Conservation (phyloP, 2,113 vertebrate species). For the Dasyornis broadbenti region DNA sequence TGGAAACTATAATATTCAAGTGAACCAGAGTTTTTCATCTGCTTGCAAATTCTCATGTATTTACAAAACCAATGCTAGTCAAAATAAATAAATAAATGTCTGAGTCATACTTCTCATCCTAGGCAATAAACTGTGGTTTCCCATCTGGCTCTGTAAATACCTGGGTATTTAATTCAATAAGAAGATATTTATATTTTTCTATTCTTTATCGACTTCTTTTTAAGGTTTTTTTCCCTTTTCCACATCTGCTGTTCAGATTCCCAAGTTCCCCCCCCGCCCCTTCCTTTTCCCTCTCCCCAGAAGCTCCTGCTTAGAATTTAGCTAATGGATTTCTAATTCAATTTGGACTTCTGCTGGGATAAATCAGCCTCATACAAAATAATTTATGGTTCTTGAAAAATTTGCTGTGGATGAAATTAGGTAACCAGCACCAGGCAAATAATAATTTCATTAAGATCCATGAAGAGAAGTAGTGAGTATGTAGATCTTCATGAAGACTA, state of each 20-base stretch:
- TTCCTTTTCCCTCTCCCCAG: not conserved
- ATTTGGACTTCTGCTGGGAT: constrained; percentile 56
- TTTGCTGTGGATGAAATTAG: constrained; percentile 42
- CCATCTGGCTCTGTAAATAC: constrained; percentile 2
- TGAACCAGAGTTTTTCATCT: not conserved
- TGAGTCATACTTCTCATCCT: not conserved
- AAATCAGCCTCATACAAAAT: constrained; percentile 58
- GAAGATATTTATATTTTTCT: constrained; percentile 29
- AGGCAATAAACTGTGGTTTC: not conserved
- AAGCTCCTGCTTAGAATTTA: constrained; percentile 37
- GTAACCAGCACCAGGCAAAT: constrained; percentile 17
- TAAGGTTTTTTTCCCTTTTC: not conserved
- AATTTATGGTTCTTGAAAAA: constrained; percentile 61
- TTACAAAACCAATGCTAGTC: constrained; percentile 4
- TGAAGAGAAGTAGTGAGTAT: not conserved
- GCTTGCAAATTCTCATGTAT: not conserved
- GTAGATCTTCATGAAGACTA: not conserved
- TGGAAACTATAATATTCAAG: not conserved
- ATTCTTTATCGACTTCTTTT: not conserved
- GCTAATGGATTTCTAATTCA: constrained; percentile 67
- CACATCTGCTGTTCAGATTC: constrained; percentile 1
- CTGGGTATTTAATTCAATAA: constrained; percentile 25
- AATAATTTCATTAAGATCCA: constrained; percentile 6
- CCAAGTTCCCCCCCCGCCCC: not conserved
- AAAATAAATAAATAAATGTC: constrained; percentile 14